Conservation (phyloP, 2,888 invertebrate genomes). For the Conops quadrifasciatus region DNA sequence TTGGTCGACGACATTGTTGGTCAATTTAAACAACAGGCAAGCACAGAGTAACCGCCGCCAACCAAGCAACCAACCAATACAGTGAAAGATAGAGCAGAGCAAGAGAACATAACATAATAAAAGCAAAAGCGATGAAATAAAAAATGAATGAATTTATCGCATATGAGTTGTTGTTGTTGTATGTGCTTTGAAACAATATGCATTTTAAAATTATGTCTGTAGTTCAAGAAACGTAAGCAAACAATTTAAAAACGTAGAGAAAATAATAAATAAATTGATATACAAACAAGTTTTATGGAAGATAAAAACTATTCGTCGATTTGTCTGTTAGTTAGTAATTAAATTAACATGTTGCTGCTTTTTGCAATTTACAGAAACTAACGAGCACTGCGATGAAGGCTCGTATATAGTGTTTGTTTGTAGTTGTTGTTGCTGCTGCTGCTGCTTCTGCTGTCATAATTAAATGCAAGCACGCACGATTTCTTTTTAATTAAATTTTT, state of each 20-base stretch:
- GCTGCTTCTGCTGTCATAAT: too few relatives aligned
- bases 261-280: conserved; percentile 6
- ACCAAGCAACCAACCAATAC: neutral
- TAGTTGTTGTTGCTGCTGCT: too few relatives aligned
- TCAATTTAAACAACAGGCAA: conserved; percentile 11
- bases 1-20: conserved; percentile 44
- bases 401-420: too few relatives aligned
- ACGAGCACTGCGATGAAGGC: too few relatives aligned
- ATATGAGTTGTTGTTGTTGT: conserved; percentile 8
- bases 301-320: too few relatives aligned
- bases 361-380: too few relatives aligned
- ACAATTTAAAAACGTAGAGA: too few relatives aligned
- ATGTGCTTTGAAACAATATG: neutral
- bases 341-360: too few relatives aligned
- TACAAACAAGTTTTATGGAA: neutral
- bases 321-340: neutral
- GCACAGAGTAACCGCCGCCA: conserved; percentile 7
- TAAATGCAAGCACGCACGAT: too few relatives aligned
- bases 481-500: too few relatives aligned
- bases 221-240: too few relatives aligned
- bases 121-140: neutral
- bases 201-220: too few relatives aligned
- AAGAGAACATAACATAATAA: neutral
- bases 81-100: neutral
- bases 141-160: conserved; percentile 19